Conservation (phyloP, 2,113 vertebrate genomes). For the Lampris megalopsis region DNA sequence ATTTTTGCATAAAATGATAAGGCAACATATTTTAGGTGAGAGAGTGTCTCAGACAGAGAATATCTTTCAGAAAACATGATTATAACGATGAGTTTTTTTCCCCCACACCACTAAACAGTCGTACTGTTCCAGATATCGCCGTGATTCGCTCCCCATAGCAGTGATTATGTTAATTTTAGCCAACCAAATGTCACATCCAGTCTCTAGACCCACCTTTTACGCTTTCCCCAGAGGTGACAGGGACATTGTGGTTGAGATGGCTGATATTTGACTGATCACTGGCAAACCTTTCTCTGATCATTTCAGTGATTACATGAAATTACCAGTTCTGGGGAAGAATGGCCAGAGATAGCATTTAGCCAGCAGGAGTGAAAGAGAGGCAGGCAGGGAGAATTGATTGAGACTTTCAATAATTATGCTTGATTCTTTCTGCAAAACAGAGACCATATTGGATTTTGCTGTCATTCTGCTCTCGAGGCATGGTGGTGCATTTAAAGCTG, state of each 20-base stretch:
- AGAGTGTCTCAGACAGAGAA: slow-evolving; percentile 47
- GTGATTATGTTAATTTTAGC: slow-evolving; percentile 82
- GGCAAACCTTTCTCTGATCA: slow-evolving; percentile 74
- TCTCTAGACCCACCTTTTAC: slow-evolving; percentile 66
- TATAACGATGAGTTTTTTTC: slow-evolving; percentile 68
- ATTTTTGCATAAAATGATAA: too few relatives aligned
- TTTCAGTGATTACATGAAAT: slow-evolving; percentile 81
- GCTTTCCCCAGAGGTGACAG: slow-evolving; percentile 56
- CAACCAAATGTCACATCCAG: slow-evolving; percentile 82
- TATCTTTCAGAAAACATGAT: slow-evolving; percentile 72
- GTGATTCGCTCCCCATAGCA: slow-evolving; percentile 78
- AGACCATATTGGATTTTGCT: slow-evolving; percentile 53
- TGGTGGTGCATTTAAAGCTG: slow-evolving; percentile 46
- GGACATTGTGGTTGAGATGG: slow-evolving; percentile 72
- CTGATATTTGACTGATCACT: slow-evolving; percentile 77
- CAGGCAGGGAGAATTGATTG: slow-evolving; percentile 74
- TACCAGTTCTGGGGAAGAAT: slow-evolving; percentile 75
- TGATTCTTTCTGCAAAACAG: slow-evolving; percentile 72
- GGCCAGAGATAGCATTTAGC: slow-evolving; percentile 74
- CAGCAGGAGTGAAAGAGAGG: slow-evolving; percentile 70
- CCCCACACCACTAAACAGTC: slow-evolving; percentile 80
- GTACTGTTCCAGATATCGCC: slow-evolving; percentile 78
- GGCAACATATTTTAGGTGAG: too few relatives aligned
- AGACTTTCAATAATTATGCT: slow-evolving; percentile 76
- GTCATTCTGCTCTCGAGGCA: slow-evolving; percentile 9